These are phyloP conservation scores for Oscheius sp. DNA, from an alignment of 2,888 invertebrate genomes.

Conservation along the genomic window DNA sequence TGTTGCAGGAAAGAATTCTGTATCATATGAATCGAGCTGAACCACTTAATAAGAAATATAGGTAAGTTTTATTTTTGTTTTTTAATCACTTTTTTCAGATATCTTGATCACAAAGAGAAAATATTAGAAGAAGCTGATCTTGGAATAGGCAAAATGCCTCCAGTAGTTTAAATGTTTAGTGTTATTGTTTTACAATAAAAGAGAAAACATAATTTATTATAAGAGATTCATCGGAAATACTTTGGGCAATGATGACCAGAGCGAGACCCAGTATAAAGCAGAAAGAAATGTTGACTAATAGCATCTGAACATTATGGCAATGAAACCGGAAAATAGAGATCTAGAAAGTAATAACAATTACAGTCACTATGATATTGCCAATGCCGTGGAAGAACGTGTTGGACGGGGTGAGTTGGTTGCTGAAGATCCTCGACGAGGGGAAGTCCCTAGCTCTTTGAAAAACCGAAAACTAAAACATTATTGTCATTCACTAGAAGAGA, in stretches of 20 bases:
- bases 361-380: conserved; percentile 1
- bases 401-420: conserved; percentile 49
- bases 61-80: conserved; percentile 24
- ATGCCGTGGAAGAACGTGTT: conserved; percentile 34
- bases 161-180: not conserved
- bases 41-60: conserved; percentile 57
- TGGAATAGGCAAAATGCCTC: not conserved
- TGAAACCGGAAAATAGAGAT: conserved; percentile 12
- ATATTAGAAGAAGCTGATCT: conserved; percentile 56
- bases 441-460: conserved; percentile 57
- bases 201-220: not conserved
- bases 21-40: conserved; percentile 57
- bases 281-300: not conserved
- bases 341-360: conserved; percentile 11
- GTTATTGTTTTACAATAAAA: not conserved
- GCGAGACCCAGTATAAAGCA: conserved; percentile 22
- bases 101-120: conserved; percentile 65
- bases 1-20: conserved; percentile 78
- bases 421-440: conserved; percentile 53
- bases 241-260: conserved; percentile 25
- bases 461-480: conserved; percentile 57
- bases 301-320: conserved; percentile 19
- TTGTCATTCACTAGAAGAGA: not conserved
- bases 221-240: conserved; percentile 7
- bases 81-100: conserved; percentile 39